Evolutionary conservation across 2,113 vertebrate genomes (phyloP), one percentile per base, ranked within the genome.

Genomic region (Heterochromis multidens): DNA sequence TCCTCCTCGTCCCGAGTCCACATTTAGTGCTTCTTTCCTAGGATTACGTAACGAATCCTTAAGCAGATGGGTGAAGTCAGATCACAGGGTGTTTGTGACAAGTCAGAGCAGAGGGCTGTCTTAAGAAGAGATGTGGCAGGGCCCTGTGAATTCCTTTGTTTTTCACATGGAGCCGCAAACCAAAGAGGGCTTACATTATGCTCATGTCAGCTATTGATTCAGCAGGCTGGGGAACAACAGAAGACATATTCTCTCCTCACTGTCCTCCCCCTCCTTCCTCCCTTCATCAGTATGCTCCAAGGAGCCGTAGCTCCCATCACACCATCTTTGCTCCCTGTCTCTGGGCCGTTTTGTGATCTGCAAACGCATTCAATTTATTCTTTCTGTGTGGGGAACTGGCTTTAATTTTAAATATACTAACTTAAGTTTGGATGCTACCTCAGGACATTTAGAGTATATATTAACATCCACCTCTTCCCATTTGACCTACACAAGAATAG

Each of bases 191-290:
- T 77, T 77, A 86, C 85, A 89, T 92, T 94, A 83, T 89, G 92
- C 90, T 90, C 83, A 85, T 93, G 93, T 94, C 90, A 90, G 92
- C 90, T 93, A 93, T 95, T 89, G 93, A 95, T 94, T 93, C 81
- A 90, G 82, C 84, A 63, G 91, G 74, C 85, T 14, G 57, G 88
- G 82, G 81, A 81, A 87, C 83, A 91, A 93, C 93, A 94, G 93
- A 92, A 94, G 92, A 89, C 86, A 86, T 91, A 90, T 93, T 93
- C 92, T 94, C 81, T 79, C 12, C 76, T 79, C 43, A 13, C 87
- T 29, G 57, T 61, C 85, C 84, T 54, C 87, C 74, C 84, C 87
- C 81, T 59, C 83, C 86, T 79, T 77, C 82, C 63, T 27, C 59
- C 46, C 37, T 86, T 90, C 88, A 93, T 94, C 92, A 90, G 83